A percentile compares a stretch with the other conserved stretches of the same genome.
These are phyloP conservation scores for Oedothorax gibbosus DNA, from an alignment of 1,140 invertebrate genomes.

Conservation along the genomic window DNA sequence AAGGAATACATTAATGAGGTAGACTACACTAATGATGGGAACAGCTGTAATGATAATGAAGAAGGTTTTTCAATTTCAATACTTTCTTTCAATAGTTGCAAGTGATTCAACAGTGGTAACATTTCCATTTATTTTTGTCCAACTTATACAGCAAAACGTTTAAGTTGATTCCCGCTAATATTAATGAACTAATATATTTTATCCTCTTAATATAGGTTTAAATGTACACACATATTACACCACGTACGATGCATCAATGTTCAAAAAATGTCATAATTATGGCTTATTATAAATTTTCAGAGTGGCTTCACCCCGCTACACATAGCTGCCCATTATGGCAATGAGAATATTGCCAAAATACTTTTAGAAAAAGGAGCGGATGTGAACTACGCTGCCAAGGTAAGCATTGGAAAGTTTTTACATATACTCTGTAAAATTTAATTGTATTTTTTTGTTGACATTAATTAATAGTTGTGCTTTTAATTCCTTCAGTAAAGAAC, in stretches of 20 bases:
- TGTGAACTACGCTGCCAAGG: conserved; percentile 97
- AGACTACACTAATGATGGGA: too few relatives aligned
- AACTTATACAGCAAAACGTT: too few relatives aligned
- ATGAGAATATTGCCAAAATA: conserved; percentile 93
- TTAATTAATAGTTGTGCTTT: neutral
- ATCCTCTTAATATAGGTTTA: too few relatives aligned
- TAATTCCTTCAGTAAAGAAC: too few relatives aligned
- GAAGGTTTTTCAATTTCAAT: too few relatives aligned
- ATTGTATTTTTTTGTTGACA: neutral
- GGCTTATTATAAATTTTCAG: conserved; percentile 65
- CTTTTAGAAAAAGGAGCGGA: conserved; percentile 95
- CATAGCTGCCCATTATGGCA: conserved; percentile 98
- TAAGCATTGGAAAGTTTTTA: conserved; percentile 65
- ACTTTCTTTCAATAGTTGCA: too few relatives aligned
- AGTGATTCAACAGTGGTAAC: too few relatives aligned
- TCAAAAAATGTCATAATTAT: neutral
- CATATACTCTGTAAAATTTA: neutral
- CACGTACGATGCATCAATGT: neutral
- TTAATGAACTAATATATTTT: too few relatives aligned
- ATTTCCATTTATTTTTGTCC: too few relatives aligned
- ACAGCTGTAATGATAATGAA: too few relatives aligned
- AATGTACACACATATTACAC: neutral
- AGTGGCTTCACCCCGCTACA: conserved; percentile 98
- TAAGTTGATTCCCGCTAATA: too few relatives aligned
- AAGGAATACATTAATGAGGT: too few relatives aligned